These are phyloP conservation scores for Drosophila saltans DNA, from an alignment of 1,140 invertebrate species.

Conservation along the genomic window DNA sequence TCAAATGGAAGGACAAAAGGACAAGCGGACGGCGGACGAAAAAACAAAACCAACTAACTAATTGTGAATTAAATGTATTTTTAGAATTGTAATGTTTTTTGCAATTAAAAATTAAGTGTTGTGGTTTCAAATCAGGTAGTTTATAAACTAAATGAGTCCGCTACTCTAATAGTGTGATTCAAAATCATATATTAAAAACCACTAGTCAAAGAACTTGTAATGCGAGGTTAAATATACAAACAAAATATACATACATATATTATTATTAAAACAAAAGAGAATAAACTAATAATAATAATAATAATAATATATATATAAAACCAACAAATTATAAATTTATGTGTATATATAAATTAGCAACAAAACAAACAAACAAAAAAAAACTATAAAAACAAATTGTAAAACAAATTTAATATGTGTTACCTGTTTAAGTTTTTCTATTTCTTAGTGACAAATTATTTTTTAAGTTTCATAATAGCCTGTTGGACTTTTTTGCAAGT, in stretches of 20 bases:
- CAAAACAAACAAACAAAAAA: slow-evolving; percentile 11
- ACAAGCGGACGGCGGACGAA: slow-evolving; percentile 1
- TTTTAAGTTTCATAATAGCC: slow-evolving; percentile 33
- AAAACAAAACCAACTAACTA: slow-evolving; percentile 45
- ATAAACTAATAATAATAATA: slow-evolving; percentile 30
- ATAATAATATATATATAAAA: not conserved
- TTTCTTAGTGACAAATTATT: slow-evolving; percentile 58
- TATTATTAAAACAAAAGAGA: slow-evolving; percentile 10
- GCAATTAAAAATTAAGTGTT: slow-evolving; percentile 62
- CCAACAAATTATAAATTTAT: slow-evolving; percentile 41
- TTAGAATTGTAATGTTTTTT: slow-evolving; percentile 67
- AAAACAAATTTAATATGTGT: slow-evolving; percentile 30
- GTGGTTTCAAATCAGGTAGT: slow-evolving; percentile 76
- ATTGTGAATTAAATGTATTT: slow-evolving; percentile 75
- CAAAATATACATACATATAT: not conserved
- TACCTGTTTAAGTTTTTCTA: slow-evolving; percentile 46
- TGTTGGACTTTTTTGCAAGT: slow-evolving; percentile 24
- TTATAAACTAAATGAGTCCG: slow-evolving; percentile 43
- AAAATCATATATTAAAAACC: slow-evolving; percentile 49
- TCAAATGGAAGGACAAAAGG: not conserved
- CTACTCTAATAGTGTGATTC: slow-evolving; percentile 8
- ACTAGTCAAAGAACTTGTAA: slow-evolving; percentile 61
- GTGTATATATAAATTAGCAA: slow-evolving; percentile 56
- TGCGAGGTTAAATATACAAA: slow-evolving; percentile 21
- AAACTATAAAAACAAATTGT: not conserved